Conservation (phyloP, 1,140 invertebrate species). For the Sesamia nonagrioides region DNA sequence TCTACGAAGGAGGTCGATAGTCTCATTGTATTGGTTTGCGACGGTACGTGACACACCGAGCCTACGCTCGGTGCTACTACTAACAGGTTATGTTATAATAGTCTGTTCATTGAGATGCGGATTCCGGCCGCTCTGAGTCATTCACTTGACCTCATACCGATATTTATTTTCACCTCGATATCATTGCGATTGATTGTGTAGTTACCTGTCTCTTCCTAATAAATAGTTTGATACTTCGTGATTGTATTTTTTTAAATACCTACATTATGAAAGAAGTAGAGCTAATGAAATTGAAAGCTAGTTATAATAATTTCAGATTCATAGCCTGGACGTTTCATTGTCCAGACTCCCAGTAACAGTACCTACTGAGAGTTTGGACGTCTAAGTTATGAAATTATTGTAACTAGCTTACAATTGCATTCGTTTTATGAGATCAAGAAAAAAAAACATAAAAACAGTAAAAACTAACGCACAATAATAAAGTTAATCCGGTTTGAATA, state of each 20-base stretch:
- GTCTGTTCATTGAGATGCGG: slow-evolving; percentile 50
- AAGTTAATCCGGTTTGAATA: slow-evolving; percentile 29
- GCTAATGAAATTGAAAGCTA: neutral
- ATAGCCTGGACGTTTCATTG: too few species aligned
- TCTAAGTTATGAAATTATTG: neutral
- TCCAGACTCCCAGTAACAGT: too few species aligned
- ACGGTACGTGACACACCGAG: slow-evolving; percentile 37
- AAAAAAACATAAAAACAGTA: neutral
- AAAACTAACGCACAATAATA: neutral
- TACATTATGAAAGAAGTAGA: neutral
- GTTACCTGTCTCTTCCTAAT: slow-evolving; percentile 7
- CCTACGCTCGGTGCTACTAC: neutral
- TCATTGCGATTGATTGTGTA: slow-evolving; percentile 32
- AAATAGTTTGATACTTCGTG: neutral
- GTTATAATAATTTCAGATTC: neutral
- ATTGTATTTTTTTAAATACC: neutral
- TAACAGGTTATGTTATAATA: slow-evolving; percentile 56
- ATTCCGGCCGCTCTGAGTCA: slow-evolving; percentile 57
- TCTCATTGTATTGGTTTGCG: neutral
- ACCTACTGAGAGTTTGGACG: too few species aligned
- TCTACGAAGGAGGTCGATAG: neutral
- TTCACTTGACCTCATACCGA: slow-evolving; percentile 29
- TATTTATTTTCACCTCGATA: slow-evolving; percentile 31
- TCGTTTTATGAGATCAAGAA: neutral
- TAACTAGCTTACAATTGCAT: too few species aligned